Evolutionary conservation across 2,113 vertebrate genomes (phyloP).

Genomic region (Zonotrichia leucophrys): DNA sequence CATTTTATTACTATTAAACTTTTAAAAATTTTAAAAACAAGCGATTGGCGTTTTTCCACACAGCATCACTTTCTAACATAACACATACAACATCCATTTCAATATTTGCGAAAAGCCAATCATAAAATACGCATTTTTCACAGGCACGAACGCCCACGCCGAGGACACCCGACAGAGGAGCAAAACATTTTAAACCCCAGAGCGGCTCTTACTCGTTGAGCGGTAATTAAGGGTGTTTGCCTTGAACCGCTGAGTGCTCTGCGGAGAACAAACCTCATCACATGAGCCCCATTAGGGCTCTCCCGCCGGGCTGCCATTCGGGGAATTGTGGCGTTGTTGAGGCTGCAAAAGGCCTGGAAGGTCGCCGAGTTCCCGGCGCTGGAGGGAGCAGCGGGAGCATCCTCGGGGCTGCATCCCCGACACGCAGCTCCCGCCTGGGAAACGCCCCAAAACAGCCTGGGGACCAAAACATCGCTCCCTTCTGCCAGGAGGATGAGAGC

Average conservation of each 20-base stretch:
- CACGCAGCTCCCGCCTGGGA: not conserved
- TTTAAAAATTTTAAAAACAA: no score
- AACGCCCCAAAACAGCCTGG: accelerated
- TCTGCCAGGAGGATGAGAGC: not conserved
- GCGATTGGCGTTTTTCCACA: no score
- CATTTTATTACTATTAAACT: no score
- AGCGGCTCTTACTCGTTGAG: not conserved
- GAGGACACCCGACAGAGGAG: not conserved
- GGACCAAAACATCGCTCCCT: not conserved
- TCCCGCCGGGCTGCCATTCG: not conserved
- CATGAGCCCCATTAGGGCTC: not conserved
- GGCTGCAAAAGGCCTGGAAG: not conserved
- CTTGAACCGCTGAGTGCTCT: not conserved
- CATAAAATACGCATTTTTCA: no score
- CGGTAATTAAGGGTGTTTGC: not conserved
- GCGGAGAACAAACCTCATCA: not conserved
- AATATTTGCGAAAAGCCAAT: no score
- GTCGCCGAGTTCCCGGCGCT: not conserved
- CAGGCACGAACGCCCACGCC: not conserved
- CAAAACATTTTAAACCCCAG: not conserved
- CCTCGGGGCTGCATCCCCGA: accelerated
- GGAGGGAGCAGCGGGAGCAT: not conserved
- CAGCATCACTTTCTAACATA: no score
- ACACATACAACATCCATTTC: no score
- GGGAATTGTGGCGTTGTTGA: not conserved